Base-by-base conservation (phyloP, 2,888 invertebrate species). In the Eristalis tenax region DNA sequence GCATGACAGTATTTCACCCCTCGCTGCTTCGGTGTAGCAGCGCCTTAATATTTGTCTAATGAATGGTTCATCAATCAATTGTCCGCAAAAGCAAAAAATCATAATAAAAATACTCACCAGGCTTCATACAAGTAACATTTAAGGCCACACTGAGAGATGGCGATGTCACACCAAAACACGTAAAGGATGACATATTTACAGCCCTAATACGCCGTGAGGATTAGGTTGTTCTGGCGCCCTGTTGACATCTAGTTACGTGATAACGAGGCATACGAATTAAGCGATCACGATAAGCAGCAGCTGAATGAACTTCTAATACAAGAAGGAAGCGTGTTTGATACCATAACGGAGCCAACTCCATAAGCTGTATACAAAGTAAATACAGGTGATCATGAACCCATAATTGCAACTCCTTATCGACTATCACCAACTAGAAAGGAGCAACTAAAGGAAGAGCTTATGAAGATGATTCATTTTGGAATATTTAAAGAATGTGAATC, bases 381-480 rank as follows among this genome's bases (percentile, higher is more conserved):
- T 80, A 90, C 90, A 1, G 90, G 90, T 2, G 85, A 90, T 50
- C 89, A 91, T 66, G 77, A 85, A 10, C 92, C 92, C 0, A 90
- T 92, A 23, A 90, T 91, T 0, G 88, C 90, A 4, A 90, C 91
- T 3, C 91, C 91, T 5, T 92, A 91, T 83, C 78, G 91, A 22
- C 70, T 92, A 32, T 90, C 91, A 6, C 90, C 91, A 18, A 69
- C 83, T 0, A 89, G 89, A 22, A 74, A 50, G 90, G 32, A 35
- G 0, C 75, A 87, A 23, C 40, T 88, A 4, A n/a, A 84, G 59
- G 4, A 3, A 2, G 87, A 92, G 83, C 66, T 92, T 57, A 10
- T 63, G n/a, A 59, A 89, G 65, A 90, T 92, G 90, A 38, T 92
- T 2, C 38, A 68, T 11, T 83, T 86, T 2, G 89, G 87, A 1